Evolutionary conservation across 53 echinoderm and acorn worm genomes (phyloP), one percentile per base, ranked within the genome.

Genomic region (Temnopleurus reevesii): DNA sequence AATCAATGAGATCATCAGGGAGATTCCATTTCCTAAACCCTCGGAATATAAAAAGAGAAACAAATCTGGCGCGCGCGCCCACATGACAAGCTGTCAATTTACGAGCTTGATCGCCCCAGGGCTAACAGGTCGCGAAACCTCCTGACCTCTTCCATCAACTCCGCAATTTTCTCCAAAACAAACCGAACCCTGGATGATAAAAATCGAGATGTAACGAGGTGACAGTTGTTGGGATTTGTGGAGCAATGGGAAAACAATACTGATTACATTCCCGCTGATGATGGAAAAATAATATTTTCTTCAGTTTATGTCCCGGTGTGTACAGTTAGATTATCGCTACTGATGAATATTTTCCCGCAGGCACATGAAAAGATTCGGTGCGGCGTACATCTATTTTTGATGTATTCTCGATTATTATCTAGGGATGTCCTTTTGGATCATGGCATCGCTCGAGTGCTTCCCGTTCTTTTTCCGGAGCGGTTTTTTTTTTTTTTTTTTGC

Each of bases 71-170:
- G n/a, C 71, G 38, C 71, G 71, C 71, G 71, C 36, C 35, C 41
- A 23, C 38, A n/a, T 71, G 71, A 71, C 71, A 71, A 71, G 71
- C 71, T 71, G 71, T 71, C 71, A 71, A 38, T 71, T 71, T 71
- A 71, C 41, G 71, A 19, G 41, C 41, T 71, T 43, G 41, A 38
- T 71, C 71, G 41, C 71, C 71, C 21, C 30, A 34, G 71, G 71
- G 71, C 41, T 21, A 71, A 71, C 71, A 71, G 41, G 71, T 38
- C 71, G 38, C 21, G 38, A 4, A 41, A 71, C 71, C 71, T 71
- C 41, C 71, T 15, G 71, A 71, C 71, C 71, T 8, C 71, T 23
- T 71, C 71, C 71, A 71, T 71, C 71, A 71, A 71, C 71, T 23
- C 26, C 1, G 41, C 71, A 71, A 38, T 71, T 65, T n/a, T 23